Evolutionary conservation across 2,797 vertebrate species (phyloP).

Genomic region (Hoplostethus atlanticus): DNA sequence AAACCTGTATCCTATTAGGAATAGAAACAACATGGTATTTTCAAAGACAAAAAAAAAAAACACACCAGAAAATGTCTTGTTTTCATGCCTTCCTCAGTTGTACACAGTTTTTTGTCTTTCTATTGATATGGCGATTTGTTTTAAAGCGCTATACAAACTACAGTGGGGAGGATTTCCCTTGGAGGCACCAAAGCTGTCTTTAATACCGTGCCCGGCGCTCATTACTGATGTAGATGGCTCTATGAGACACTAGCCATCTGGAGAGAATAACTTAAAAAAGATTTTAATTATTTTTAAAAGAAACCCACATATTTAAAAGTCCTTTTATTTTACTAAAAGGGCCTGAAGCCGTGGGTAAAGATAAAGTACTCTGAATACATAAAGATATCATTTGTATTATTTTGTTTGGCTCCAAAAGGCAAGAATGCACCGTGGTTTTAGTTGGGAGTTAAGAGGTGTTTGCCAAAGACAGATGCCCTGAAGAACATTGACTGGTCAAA

Average conservation of each 20-base stretch:
- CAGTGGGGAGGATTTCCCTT: conserved; percentile 43
- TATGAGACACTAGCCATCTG: conserved; percentile 67
- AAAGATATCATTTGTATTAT: neutral
- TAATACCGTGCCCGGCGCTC: conserved; percentile 53
- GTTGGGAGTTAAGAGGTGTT: conserved; percentile 14
- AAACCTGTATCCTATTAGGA: neutral
- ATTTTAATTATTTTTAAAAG: neutral
- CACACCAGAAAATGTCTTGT: conserved; percentile 6
- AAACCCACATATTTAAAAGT: neutral
- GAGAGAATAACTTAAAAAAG: conserved; percentile 25
- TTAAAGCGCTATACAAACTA: conserved; percentile 36
- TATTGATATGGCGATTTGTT: conserved; percentile 37
- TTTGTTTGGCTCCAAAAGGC: neutral
- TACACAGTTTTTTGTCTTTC: conserved; percentile 19
- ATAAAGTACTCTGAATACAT: neutral
- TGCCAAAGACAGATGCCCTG: conserved; percentile 27
- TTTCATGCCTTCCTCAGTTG: conserved; percentile 23
- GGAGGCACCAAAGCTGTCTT: conserved; percentile 54
- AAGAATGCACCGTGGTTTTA: neutral
- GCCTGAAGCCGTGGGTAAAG: neutral
- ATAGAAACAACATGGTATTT: neutral
- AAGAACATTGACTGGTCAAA: conserved; percentile 23
- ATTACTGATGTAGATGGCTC: conserved; percentile 57
- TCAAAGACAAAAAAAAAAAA: neutral
- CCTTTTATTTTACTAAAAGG: neutral